phyloP scores from a whole-genome alignment of 2,113 vertebrate genomes.

The Henicopernis longicauda region DNA sequence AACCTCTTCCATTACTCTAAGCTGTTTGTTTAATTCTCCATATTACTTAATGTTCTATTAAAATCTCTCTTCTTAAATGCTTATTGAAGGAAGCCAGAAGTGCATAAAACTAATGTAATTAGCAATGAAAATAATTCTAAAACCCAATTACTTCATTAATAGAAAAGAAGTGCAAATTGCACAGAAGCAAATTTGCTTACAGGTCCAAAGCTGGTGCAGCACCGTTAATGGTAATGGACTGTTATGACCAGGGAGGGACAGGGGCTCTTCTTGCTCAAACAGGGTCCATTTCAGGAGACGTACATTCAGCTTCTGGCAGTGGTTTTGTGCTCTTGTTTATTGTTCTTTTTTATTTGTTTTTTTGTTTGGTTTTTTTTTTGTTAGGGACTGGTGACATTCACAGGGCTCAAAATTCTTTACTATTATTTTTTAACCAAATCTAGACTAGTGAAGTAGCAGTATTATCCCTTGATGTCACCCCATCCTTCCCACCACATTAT shows the following conservation, averaged over 20 bases:
- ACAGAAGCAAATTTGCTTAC: background rate
- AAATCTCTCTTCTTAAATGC: conserved; percentile 56
- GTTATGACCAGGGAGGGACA: background rate
- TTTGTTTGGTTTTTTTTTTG: background rate
- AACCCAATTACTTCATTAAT: background rate
- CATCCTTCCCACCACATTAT: background rate
- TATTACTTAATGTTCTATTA: conserved; percentile 55
- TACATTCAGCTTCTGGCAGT: background rate
- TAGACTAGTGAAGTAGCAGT: background rate
- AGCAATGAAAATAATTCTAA: conserved; percentile 25
- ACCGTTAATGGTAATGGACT: background rate
- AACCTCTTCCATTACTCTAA: conserved; percentile 38
- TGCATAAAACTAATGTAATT: conserved; percentile 1
- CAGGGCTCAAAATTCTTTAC: background rate
- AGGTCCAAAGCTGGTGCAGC: background rate
- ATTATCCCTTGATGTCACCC: background rate
- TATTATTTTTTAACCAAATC: background rate
- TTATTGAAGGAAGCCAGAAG: conserved; percentile 59
- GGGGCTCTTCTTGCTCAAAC: background rate
- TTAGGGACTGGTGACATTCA: background rate
- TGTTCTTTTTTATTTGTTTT: background rate
- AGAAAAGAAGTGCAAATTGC: background rate
- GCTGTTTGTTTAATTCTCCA: conserved; percentile 63
- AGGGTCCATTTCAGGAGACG: background rate
- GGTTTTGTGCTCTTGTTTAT: background rate